Percentiles rank a stretch among this genome's conserved stretches.
phyloP scores from a whole-genome alignment of 2,797 vertebrate species.

The Eurystomus glaucurus region DNA sequence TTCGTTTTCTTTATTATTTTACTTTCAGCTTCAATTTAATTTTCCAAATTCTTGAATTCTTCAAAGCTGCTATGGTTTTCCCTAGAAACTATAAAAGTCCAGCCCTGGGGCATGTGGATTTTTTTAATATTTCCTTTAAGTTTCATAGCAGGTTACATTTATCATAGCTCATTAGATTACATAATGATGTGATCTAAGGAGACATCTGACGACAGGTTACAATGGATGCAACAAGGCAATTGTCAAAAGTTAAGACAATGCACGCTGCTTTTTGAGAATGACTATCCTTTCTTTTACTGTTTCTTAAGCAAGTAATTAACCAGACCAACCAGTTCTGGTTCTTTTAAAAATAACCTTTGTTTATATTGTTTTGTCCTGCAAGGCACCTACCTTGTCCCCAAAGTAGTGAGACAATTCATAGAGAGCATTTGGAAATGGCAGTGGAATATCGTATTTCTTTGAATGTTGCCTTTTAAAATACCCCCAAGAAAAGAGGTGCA shows the following conservation, averaged over 20 bases:
- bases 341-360: not conserved
- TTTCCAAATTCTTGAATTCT: not conserved
- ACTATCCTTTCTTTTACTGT: not conserved
- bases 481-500: not conserved
- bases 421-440: not conserved
- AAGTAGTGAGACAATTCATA: not conserved
- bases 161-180: not conserved
- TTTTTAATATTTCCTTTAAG: not conserved
- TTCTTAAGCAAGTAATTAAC: not conserved
- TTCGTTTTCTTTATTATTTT: not conserved
- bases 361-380: not conserved
- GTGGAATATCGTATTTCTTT: not conserved
- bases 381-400: not conserved
- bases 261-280: not conserved
- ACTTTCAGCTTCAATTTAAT: not conserved
- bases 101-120: not conserved
- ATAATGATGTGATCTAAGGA: not conserved
- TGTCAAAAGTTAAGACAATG: not conserved
- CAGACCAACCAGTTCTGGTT: not conserved
- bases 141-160: not conserved
- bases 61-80: not conserved
- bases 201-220: not conserved
- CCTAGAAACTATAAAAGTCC: not conserved
- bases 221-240: not conserved
- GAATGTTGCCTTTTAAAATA: not conserved